These are phyloP conservation scores for Bos indicus DNA, from an alignment of 2,113 vertebrate genomes.

Conservation along the genomic window DNA sequence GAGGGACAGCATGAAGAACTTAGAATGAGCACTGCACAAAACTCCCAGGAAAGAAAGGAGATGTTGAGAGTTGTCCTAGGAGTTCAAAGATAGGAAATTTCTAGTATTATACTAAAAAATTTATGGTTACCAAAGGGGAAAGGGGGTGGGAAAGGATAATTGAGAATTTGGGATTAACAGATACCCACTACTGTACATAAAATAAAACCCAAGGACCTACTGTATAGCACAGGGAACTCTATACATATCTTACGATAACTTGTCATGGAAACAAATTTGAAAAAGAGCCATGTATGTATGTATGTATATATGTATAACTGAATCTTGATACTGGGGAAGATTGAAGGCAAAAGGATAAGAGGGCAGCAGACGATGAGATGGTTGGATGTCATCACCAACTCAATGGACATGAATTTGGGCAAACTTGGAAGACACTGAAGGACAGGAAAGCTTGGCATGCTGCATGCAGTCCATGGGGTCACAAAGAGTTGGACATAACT, in stretches of 20 bases:
- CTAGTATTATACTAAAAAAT: not conserved
- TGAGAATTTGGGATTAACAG: not conserved
- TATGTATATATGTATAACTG: not conserved
- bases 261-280: not conserved
- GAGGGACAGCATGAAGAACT: not conserved
- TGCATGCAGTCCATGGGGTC: not conserved
- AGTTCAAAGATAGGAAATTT: constrained; percentile 7
- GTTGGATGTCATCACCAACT: not conserved
- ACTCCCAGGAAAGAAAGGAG: not conserved
- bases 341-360: not conserved
- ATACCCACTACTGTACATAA: not conserved
- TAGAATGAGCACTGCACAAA: not conserved
- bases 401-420: not conserved
- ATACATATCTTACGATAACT: not conserved
- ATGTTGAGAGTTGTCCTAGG: not conserved
- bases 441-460: not conserved
- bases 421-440: not conserved
- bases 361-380: not conserved
- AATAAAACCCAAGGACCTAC: not conserved
- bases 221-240: not conserved
- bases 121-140: not conserved
- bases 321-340: not conserved
- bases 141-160: not conserved
- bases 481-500: not conserved
- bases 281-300: not conserved